These are phyloP conservation scores for Hexactinellida sp. DNA, from an alignment of 37 sponge, comb jelly and placozoan species.

Conservation along the genomic window DNA sequence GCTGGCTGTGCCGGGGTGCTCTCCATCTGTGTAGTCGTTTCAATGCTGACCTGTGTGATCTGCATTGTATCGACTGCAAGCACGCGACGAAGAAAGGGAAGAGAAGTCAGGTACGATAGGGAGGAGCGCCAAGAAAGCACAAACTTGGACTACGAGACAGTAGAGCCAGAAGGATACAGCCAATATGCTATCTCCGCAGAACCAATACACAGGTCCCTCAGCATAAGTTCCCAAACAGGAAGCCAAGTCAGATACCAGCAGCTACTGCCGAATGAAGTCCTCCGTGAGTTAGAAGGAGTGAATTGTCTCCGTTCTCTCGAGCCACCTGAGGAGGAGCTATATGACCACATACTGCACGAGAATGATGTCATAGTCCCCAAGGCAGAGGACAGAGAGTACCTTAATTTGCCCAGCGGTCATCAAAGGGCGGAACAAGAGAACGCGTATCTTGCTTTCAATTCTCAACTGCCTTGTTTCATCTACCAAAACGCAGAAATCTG, in stretches of 20 bases:
- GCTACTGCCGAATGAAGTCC: not conserved
- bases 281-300: not conserved
- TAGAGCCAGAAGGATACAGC: not conserved
- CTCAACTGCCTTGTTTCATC: not conserved
- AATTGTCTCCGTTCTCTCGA: not conserved
- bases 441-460: not conserved
- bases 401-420: not conserved
- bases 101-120: not conserved
- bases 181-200: not conserved
- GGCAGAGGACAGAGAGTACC: not conserved
- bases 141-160: not conserved
- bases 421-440: not conserved
- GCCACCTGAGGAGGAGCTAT: not conserved
- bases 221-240: not conserved
- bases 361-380: not conserved
- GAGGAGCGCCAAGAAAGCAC: not conserved
- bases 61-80: not conserved
- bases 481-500: not conserved
- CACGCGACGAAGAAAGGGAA: not conserved
- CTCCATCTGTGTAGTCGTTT: not conserved
- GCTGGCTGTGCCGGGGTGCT: too few species aligned
- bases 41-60: not conserved
- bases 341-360: not conserved
- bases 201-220: not conserved
- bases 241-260: not conserved